A percentile compares a stretch with the other conserved stretches of the same genome.
phyloP scores from a whole-genome alignment of 2,888 invertebrate genomes.

The Gymnosoma rotundatum region DNA sequence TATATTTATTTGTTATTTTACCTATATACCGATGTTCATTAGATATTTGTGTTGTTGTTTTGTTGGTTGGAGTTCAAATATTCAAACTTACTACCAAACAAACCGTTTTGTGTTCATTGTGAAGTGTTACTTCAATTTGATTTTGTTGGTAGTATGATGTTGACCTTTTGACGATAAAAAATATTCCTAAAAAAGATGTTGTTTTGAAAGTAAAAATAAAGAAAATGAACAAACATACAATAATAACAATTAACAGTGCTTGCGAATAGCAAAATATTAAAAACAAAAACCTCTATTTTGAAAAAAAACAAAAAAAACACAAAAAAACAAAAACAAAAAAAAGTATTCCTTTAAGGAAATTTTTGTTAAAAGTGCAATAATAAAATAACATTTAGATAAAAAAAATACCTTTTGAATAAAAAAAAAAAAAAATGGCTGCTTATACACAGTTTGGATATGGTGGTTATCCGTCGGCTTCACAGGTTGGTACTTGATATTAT shows the following conservation, averaged over 20 bases:
- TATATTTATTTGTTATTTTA: slow-evolving; percentile 21
- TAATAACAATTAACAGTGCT: slow-evolving; percentile 13
- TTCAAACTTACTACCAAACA: slow-evolving; percentile 39
- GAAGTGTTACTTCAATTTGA: neutral
- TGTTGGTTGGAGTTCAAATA: slow-evolving; percentile 50
- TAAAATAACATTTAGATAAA: neutral
- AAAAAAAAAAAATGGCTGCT: slow-evolving; percentile 84
- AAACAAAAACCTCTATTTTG: slow-evolving; percentile 17
- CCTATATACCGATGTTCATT: neutral
- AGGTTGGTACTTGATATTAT: slow-evolving; percentile 86
- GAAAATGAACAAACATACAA: slow-evolving; percentile 11
- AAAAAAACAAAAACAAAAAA: slow-evolving; percentile 14
- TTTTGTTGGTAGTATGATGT: slow-evolving; percentile 16
- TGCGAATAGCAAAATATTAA: neutral
- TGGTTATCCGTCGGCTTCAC: slow-evolving; percentile 93
- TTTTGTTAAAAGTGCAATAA: slow-evolving; percentile 50
- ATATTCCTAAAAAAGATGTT: slow-evolving; percentile 5
- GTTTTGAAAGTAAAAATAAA: slow-evolving; percentile 8
- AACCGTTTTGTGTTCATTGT: slow-evolving; percentile 2
- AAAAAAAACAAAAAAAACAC: too few relatives aligned
- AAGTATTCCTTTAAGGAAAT: neutral
- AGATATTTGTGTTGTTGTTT: slow-evolving; percentile 7
- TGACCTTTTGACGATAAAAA: slow-evolving; percentile 52
- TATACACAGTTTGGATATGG: slow-evolving; percentile 96
- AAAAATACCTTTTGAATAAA: neutral